Percentiles rank a stretch among this genome's conserved stretches.
Conservation (phyloP, 2,113 vertebrate species). For the Hypanus sabinus region DNA sequence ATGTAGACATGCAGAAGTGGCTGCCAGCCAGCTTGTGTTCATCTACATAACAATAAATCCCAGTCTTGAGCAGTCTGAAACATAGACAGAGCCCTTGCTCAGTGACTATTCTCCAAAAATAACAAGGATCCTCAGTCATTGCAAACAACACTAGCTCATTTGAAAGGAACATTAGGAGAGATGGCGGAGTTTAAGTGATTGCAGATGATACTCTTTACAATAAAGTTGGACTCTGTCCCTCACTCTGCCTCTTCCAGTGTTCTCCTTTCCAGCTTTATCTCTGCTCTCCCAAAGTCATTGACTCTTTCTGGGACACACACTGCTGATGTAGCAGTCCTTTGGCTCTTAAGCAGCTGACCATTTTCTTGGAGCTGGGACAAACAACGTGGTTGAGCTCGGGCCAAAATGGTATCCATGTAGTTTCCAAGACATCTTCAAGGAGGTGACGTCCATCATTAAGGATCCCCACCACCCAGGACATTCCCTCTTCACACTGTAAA, state of each 20-base stretch:
- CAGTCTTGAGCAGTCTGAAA: not conserved
- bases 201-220: not conserved
- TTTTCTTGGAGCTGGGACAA: not conserved
- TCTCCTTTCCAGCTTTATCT: not conserved
- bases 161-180: not conserved
- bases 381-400: too few species aligned
- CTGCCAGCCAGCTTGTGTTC: constrained; percentile 2
- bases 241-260: not conserved
- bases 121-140: not conserved
- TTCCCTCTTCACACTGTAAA: too few species aligned
- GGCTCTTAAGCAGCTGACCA: not conserved
- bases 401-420: not conserved
- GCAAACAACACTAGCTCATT: not conserved
- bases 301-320: not conserved
- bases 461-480: too few species aligned
- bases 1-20: not conserved
- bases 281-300: not conserved
- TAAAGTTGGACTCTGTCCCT: not conserved
- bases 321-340: not conserved
- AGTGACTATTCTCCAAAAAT: not conserved
- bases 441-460: too few species aligned
- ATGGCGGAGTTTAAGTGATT: not conserved
- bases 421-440: too few species aligned
- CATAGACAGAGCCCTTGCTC: not conserved
- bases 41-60: not conserved